phyloP scores from a whole-genome alignment of 2,797 vertebrate genomes.

The Florisuga fusca region DNA sequence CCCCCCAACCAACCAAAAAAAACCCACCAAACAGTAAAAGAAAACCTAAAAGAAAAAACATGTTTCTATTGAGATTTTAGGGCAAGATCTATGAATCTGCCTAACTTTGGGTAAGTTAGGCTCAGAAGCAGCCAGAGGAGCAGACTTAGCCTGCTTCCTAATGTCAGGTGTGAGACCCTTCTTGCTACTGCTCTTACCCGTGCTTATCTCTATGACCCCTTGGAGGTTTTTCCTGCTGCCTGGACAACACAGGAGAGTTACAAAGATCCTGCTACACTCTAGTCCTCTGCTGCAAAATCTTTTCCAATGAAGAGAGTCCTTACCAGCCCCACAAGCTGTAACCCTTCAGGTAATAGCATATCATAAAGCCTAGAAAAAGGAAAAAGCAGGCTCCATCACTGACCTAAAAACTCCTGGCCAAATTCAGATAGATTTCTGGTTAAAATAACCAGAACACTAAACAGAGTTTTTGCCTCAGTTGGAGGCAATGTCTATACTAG shows the following conservation, averaged over 20 bases:
- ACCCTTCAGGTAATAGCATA: background rate
- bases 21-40: background rate
- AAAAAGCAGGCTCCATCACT: background rate
- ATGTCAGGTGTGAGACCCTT: background rate
- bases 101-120: background rate
- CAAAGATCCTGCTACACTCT: background rate
- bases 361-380: background rate
- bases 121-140: background rate
- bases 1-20: background rate
- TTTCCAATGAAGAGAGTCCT: background rate
- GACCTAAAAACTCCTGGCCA: background rate
- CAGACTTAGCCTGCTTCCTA: background rate
- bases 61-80: background rate
- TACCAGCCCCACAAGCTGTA: background rate
- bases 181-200: background rate
- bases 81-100: background rate
- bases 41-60: background rate
- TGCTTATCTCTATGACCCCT: background rate
- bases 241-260: background rate
- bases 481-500: background rate
- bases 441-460: background rate
- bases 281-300: background rate
- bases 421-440: background rate
- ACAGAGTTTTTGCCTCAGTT: background rate
- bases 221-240: background rate